Evolutionary conservation across 2,888 invertebrate species (phyloP), one percentile per base, ranked within the genome.

Genomic region (Glaucopsyche alexis): DNA sequence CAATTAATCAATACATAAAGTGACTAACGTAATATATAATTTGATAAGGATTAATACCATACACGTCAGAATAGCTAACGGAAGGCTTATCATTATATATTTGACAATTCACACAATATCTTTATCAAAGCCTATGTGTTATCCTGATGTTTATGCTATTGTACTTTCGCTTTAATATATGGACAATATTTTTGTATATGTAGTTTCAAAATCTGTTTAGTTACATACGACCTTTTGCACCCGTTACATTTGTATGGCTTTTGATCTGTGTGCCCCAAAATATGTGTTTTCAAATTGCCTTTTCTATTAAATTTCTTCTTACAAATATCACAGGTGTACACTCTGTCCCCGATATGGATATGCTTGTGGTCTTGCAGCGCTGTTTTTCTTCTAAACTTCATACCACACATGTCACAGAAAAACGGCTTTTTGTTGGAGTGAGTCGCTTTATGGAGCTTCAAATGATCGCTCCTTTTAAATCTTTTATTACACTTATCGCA

Each of bases 211-310:
- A 52, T 52, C 7, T n/a, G n/a, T 8, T 52, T 52, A 2, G 50
- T 52, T n/a, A n/a, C 14, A n/a, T 52, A 52, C 6, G 50, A 52
- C 16, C n/a, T 52, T 7, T 16, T n/a, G n/a, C 50, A 52, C 2
- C 7, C 16, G 3, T 8, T n/a, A 52, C 50, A 52, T 52, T 52
- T n/a, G 50, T n/a, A 52, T 2, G 50, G 50, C 8, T 52, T 52
- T 8, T 52, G 8, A n/a, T 52, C n/a, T 7, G n/a, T n/a, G 50
- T 52, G 50, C 7, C 50, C 50, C 16, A 52, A n/a, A n/a, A 52
- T n/a, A n/a, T 52, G 50, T 52, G 14, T n/a, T n/a, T 52, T 52
- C 50, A 52, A n/a, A 52, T 52, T 52, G 50, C 50, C 50, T 16
- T 52, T 52, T 8, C 50, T 52, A 52, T 8, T 52, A n/a, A n/a